Evolutionary conservation across 2,113 vertebrate genomes (phyloP).

Genomic region (Mola mola): DNA sequence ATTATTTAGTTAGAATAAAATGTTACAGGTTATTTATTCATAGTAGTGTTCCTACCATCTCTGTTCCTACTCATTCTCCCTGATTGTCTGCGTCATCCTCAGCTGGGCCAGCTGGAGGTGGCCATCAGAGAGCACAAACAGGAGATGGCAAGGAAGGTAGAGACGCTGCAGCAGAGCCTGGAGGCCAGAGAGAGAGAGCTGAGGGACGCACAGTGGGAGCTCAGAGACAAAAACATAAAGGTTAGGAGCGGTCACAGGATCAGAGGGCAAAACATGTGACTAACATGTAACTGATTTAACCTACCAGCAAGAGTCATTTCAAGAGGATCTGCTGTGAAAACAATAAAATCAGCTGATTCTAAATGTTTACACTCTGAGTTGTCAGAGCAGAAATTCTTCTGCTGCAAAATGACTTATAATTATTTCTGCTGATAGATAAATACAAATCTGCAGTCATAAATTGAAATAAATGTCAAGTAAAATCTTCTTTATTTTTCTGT

Average conservation of each 20-base stretch:
- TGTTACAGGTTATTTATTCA: no score
- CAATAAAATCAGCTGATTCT: no score
- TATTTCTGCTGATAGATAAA: not conserved
- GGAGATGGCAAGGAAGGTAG: slow-evolving; percentile 91
- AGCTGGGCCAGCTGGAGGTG: slow-evolving; percentile 92
- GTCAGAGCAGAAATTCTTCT: not conserved
- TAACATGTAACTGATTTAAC: no score
- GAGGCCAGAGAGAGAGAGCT: slow-evolving; percentile 85
- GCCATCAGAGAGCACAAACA: slow-evolving; percentile 88
- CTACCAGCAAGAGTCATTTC: not conserved
- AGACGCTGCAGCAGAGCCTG: slow-evolving; percentile 84
- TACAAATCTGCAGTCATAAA: no score
- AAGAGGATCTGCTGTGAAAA: not conserved
- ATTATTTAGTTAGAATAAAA: not conserved
- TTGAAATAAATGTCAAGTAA: no score
- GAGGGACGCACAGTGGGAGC: slow-evolving; percentile 84
- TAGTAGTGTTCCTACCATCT: no score
- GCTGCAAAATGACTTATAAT: not conserved
- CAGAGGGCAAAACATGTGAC: no score
- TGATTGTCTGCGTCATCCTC: slow-evolving; percentile 12
- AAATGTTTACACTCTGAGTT: no score
- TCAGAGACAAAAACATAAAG: slow-evolving; percentile 84
- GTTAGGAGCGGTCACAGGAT: slow-evolving; percentile 68
- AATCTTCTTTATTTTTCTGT: no score
- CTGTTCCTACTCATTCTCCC: not conserved